Conservation (phyloP, 2,797 vertebrate genomes). For the Erithacus rubecula region DNA sequence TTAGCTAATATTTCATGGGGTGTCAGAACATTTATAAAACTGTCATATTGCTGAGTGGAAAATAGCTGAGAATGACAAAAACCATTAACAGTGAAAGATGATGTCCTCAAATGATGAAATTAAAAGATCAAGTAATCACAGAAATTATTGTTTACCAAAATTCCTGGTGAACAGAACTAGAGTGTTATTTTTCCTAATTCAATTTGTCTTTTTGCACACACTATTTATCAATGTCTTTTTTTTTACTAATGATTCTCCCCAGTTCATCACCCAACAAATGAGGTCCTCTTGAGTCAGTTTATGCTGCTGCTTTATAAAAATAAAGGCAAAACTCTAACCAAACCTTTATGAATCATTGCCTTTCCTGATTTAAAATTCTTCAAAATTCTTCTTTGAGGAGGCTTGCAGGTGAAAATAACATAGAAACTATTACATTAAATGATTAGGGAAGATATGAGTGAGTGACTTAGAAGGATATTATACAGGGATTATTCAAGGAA, state of each 20-base stretch:
- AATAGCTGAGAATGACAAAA: conserved; percentile 25
- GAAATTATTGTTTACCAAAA: conserved; percentile 10
- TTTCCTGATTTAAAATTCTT: background rate
- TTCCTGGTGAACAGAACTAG: background rate
- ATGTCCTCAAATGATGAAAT: background rate
- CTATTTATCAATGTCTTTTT: background rate
- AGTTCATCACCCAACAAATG: background rate
- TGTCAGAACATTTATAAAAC: conserved; percentile 39
- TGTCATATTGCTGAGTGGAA: background rate
- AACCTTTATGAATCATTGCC: background rate
- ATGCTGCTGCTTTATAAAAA: background rate
- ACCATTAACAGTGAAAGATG: background rate
- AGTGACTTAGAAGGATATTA: background rate
- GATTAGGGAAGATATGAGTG: background rate
- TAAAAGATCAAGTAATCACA: background rate
- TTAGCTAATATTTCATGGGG: conserved; percentile 45
- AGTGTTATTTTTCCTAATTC: background rate
- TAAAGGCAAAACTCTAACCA: background rate
- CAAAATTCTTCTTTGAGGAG: background rate
- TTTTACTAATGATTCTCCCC: background rate
- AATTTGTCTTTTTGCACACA: background rate
- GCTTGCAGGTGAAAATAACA: background rate
- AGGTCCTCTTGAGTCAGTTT: background rate
- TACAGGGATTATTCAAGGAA: background rate
- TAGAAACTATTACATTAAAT: background rate